Evolutionary conservation across 2,113 vertebrate genomes (phyloP).

Genomic region (Scatophagus argus): DNA sequence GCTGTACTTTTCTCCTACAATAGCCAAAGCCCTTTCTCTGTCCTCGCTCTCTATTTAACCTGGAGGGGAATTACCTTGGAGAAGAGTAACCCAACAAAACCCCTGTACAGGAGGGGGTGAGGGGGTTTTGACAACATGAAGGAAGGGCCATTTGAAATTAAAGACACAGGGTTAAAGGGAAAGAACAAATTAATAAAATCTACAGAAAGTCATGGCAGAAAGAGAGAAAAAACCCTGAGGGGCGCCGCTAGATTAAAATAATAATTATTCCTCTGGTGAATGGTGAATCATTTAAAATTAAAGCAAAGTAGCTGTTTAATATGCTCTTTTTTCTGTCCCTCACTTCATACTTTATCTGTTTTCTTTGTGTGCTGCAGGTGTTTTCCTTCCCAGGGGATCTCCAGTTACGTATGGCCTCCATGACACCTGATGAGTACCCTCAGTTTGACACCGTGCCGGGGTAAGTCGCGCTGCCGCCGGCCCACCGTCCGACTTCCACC

Average conservation of each 20-base stretch:
- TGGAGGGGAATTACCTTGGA: conserved; percentile 81
- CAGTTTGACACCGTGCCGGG: conserved; percentile 81
- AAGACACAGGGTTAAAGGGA: conserved; percentile 18
- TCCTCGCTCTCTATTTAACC: conserved; percentile 77
- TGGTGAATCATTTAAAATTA: conserved; percentile 6
- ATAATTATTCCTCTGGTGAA: not conserved
- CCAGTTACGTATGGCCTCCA: conserved; percentile 94
- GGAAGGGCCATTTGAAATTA: conserved; percentile 22
- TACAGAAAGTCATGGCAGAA: not conserved
- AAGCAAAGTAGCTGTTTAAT: not conserved
- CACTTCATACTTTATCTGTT: conserved; percentile 33
- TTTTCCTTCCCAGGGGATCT: conserved; percentile 94
- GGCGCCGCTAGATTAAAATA: not conserved
- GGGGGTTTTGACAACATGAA: conserved; percentile 7
- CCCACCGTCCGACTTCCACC: conserved; percentile 46
- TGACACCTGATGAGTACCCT: conserved; percentile 92
- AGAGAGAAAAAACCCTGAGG: not conserved
- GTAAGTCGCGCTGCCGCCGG: conserved; percentile 69
- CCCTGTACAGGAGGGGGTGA: conserved; percentile 32
- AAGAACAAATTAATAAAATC: not conserved
- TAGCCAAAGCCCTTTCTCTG: conserved; percentile 82
- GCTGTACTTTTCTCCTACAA: conserved; percentile 86
- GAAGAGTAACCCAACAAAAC: conserved; percentile 79
- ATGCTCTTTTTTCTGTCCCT: conserved; percentile 15
- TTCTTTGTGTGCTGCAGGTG: conserved; percentile 87